phyloP scores from a whole-genome alignment of 2,888 invertebrate genomes.

The Drosophila austrosaltans region DNA sequence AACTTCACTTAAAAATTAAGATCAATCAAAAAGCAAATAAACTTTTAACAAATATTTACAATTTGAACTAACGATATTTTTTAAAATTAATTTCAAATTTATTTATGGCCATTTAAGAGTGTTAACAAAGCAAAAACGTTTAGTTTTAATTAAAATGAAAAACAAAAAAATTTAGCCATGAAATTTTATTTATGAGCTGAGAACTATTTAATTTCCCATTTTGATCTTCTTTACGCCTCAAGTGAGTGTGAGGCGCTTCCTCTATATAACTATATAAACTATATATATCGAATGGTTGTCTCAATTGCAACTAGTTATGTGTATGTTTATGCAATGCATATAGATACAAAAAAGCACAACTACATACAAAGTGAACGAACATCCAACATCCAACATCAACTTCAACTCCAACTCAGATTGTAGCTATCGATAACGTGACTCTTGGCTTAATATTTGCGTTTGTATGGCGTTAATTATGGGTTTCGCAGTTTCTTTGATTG shows the following conservation, averaged over 20 bases:
- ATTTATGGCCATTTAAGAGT: no score
- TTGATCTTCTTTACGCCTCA: not conserved
- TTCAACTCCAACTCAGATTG: conserved; percentile 57
- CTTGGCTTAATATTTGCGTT: conserved; percentile 75
- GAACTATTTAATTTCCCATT: no score
- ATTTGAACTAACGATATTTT: no score
- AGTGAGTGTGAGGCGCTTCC: not conserved
- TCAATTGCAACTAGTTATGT: conserved; percentile 11
- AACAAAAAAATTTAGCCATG: no score
- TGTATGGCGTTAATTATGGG: conserved; percentile 79
- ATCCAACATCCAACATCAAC: not conserved
- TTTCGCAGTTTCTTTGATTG: conserved; percentile 74
- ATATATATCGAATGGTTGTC: not conserved
- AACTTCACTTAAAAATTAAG: no score
- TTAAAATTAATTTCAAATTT: no score
- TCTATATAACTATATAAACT: not conserved
- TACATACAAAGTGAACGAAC: not conserved
- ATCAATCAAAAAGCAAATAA: no score
- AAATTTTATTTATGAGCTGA: no score
- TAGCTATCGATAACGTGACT: conserved; percentile 63
- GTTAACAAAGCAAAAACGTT: no score
- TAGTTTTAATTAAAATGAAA: no score
- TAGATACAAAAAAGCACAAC: conserved; percentile 16
- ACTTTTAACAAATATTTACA: no score
- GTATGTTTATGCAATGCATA: conserved; percentile 45